Conservation (phyloP, 2,797 vertebrate genomes). For the Lutjanus campechanus region DNA sequence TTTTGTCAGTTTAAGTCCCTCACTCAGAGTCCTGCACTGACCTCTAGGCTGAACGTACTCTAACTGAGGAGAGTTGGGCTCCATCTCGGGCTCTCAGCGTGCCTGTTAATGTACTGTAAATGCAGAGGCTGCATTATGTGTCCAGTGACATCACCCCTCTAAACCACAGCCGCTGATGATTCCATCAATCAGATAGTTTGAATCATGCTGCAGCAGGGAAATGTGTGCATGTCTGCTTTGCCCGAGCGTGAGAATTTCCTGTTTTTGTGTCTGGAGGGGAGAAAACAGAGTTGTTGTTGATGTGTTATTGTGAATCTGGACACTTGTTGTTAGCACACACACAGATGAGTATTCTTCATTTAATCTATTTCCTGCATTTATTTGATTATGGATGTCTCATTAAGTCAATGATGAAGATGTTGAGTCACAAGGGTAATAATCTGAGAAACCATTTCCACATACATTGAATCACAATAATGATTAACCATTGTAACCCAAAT, state of each 20-base stretch:
- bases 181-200: conserved; percentile 29
- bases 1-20: not conserved
- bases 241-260: conserved; percentile 12
- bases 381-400: conserved; percentile 25
- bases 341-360: not conserved
- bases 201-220: conserved; percentile 23
- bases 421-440: not conserved
- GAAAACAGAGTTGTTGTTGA: not conserved
- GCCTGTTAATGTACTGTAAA: conserved; percentile 55
- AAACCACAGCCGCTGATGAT: conserved; percentile 4
- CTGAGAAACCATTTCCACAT: conserved; percentile 21
- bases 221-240: not conserved
- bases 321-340: not conserved
- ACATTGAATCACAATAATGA: conserved; percentile 4
- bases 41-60: conserved; percentile 11
- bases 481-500: not conserved
- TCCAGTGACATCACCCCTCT: conserved; percentile 49
- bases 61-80: conserved; percentile 5
- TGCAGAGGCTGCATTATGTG: conserved; percentile 50
- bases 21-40: not conserved
- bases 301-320: not conserved
- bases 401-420: not conserved
- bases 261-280: conserved; percentile 21
- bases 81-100: conserved; percentile 42
- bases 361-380: conserved; percentile 13